Conservation (phyloP, 2,797 vertebrate species). For the Coregonus ussuriensis region DNA sequence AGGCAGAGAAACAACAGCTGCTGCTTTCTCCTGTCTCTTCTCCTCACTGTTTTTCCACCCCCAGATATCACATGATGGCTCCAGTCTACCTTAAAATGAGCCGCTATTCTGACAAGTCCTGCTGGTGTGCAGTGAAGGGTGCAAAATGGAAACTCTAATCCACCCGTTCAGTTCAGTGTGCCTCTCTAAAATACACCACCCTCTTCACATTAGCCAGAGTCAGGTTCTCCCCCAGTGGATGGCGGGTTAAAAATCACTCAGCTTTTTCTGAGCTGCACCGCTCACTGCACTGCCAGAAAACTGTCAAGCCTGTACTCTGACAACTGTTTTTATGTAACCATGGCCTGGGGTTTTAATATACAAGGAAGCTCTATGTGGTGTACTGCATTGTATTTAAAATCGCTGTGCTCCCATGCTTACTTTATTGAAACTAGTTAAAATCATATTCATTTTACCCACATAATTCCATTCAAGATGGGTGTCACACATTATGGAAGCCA, state of each 20-base stretch:
- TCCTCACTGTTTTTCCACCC: constrained; percentile 38
- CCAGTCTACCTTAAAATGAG: constrained; percentile 56
- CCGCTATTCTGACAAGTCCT: constrained; percentile 57
- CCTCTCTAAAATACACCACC: constrained; percentile 32
- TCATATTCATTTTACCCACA: constrained; percentile 5
- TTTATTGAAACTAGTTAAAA: neutral
- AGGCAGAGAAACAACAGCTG: constrained; percentile 14
- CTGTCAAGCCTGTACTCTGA: constrained; percentile 41
- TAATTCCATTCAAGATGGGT: neutral
- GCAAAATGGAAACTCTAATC: constrained; percentile 57
- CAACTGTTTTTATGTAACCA: constrained; percentile 28
- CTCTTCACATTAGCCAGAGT: constrained; percentile 49
- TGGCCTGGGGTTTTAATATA: neutral
- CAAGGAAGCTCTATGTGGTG: constrained; percentile 24
- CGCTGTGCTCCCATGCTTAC: neutral
- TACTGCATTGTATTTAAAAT: neutral
- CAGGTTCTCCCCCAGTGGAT: constrained; percentile 57
- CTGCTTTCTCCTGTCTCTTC: constrained; percentile 32
- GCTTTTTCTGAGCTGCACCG: constrained; percentile 32
- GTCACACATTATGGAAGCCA: neutral
- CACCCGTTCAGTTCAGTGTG: constrained; percentile 24
- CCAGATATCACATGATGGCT: constrained; percentile 64
- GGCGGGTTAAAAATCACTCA: constrained; percentile 48
- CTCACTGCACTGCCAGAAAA: constrained; percentile 19
- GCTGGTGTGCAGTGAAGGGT: constrained; percentile 53